phyloP scores from a whole-genome alignment of 1,140 invertebrate species.

The Oreohelix idahoensis region DNA sequence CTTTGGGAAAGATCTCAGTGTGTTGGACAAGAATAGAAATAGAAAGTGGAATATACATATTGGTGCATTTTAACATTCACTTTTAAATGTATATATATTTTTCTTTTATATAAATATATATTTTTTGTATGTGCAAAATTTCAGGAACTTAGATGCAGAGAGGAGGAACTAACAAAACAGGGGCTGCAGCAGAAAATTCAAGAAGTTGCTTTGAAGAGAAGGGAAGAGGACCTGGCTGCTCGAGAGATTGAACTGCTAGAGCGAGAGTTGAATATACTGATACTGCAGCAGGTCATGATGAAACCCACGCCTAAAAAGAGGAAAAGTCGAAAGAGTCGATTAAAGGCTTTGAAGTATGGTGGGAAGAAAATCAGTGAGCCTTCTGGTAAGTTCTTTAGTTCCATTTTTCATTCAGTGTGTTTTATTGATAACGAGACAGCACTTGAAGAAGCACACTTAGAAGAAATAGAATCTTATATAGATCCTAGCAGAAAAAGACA shows the following conservation, averaged over 20 bases:
- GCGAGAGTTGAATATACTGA: slow-evolving; percentile 88
- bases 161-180: slow-evolving; percentile 91
- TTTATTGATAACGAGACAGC: too few relatives aligned
- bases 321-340: slow-evolving; percentile 85
- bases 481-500: too few relatives aligned
- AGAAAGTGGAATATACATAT: too few relatives aligned
- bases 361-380: slow-evolving; percentile 90
- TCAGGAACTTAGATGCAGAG: slow-evolving; percentile 92
- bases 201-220: slow-evolving; percentile 86
- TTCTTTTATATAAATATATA: not conserved
- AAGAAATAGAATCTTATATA: too few relatives aligned
- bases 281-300: slow-evolving; percentile 79
- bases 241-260: slow-evolving; percentile 91
- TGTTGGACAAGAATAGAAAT: too few relatives aligned
- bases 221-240: slow-evolving; percentile 88
- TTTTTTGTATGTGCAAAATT: slow-evolving; percentile 35
- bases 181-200: slow-evolving; percentile 88
- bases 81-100: too few relatives aligned
- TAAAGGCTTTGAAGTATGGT: slow-evolving; percentile 85
- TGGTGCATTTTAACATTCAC: too few relatives aligned
- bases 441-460: too few relatives aligned
- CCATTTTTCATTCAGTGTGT: too few relatives aligned
- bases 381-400: slow-evolving; percentile 76
- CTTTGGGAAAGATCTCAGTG: too few relatives aligned
- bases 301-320: slow-evolving; percentile 88